phyloP scores from a whole-genome alignment of 2,888 invertebrate species.

The Stenichneumon culpator region DNA sequence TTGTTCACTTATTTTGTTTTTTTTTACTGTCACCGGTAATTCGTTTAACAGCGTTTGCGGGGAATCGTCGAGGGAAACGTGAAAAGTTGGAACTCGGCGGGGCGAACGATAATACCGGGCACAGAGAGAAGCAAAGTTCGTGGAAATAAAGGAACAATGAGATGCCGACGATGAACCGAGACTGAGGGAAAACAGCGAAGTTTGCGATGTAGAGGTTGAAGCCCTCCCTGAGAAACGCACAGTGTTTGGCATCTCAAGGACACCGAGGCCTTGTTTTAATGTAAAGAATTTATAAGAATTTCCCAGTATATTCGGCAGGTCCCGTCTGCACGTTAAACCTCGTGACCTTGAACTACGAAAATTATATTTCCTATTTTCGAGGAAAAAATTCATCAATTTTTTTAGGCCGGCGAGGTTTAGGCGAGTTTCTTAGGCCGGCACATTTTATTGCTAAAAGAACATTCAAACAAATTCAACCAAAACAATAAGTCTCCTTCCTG shows the following conservation, averaged over 20 bases:
- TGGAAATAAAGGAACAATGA: slow-evolving; percentile 52
- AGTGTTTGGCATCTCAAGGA: background rate
- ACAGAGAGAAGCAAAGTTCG: slow-evolving; percentile 20
- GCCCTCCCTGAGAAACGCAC: background rate
- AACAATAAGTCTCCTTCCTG: too few relatives aligned
- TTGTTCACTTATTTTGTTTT: background rate
- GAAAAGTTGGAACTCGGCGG: slow-evolving; percentile 37
- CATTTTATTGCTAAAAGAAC: too few relatives aligned
- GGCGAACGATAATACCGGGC: slow-evolving; percentile 36
- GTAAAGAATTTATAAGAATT: background rate
- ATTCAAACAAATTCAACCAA: too few relatives aligned
- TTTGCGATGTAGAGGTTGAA: slow-evolving; percentile 23
- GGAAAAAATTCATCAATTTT: too few relatives aligned
- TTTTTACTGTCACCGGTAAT: slow-evolving; percentile 28
- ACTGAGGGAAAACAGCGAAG: slow-evolving; percentile 24
- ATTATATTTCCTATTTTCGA: too few relatives aligned
- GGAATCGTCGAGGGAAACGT: slow-evolving; percentile 50
- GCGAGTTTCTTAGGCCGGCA: too few relatives aligned
- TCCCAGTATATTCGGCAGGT: too few relatives aligned
- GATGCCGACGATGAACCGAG: slow-evolving; percentile 34
- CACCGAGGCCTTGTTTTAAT: background rate
- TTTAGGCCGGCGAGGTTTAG: too few relatives aligned
- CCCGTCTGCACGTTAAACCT: too few relatives aligned
- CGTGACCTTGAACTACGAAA: too few relatives aligned
- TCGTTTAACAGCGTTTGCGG: slow-evolving; percentile 44